A percentile compares a stretch with the other conserved stretches of the same genome.
Evolutionary conservation across 2,888 invertebrate genomes (phyloP).

Genomic region (Meliscaeva auricollis): DNA sequence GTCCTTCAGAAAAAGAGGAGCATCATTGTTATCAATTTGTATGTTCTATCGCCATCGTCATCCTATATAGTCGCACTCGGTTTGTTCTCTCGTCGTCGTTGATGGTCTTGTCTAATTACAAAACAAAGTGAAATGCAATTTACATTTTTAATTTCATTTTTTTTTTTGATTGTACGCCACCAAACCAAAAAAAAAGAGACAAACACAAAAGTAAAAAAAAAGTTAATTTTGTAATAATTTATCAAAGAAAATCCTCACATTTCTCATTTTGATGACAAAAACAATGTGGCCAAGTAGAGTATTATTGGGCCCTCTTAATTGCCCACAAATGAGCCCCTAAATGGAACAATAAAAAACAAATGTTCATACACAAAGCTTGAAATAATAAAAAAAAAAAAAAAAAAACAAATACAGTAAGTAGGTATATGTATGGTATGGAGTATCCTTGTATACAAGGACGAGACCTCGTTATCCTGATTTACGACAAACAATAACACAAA

Average conservation of each 20-base stretch:
- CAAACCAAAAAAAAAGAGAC: neutral
- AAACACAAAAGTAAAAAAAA: neutral
- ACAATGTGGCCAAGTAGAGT: constrained; percentile 39
- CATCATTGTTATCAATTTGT: constrained; percentile 44
- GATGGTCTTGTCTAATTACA: constrained; percentile 42
- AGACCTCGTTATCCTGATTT: constrained; percentile 72
- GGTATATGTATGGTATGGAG: neutral
- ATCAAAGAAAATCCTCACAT: constrained; percentile 61
- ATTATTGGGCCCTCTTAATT: constrained; percentile 55
- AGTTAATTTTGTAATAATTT: constrained; percentile 41
- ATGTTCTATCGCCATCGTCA: neutral
- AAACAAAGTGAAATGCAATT: constrained; percentile 57
- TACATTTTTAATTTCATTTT: constrained; percentile 45
- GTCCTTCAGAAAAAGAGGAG: constrained; percentile 11
- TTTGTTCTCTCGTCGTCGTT: neutral
- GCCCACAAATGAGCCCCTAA: constrained; percentile 72
- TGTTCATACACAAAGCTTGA: constrained; percentile 28
- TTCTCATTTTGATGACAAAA: constrained; percentile 50
- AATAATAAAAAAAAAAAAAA: constrained; percentile 8
- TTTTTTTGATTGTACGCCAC: neutral
- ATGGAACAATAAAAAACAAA: constrained; percentile 66
- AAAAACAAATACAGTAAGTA: constrained; percentile 5
- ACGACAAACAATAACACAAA: constrained; percentile 73
- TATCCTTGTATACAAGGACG: constrained; percentile 43
- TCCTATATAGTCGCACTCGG: neutral